Evolutionary conservation across 2,113 vertebrate species (phyloP).

Genomic region (Chunga burmeisteri): DNA sequence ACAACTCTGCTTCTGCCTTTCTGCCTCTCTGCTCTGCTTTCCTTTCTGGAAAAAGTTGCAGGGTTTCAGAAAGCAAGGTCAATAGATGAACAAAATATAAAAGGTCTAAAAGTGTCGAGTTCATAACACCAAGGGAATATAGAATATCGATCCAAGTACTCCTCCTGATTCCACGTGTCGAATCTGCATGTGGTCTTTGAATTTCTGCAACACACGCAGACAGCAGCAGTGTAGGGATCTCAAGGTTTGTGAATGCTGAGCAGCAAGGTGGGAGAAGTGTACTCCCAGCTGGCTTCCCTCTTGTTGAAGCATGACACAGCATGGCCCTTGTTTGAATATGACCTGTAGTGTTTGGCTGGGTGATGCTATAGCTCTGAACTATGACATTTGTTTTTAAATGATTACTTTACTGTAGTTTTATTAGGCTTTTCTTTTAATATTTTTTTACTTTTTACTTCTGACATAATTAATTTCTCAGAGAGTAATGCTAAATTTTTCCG

Average conservation of each 20-base stretch:
- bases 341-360: not conserved
- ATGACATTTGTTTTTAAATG: not conserved
- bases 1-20: not conserved
- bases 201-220: not conserved
- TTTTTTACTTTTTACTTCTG: not conserved
- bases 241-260: not conserved
- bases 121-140: not conserved
- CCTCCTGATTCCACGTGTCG: not conserved
- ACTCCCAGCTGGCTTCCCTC: not conserved
- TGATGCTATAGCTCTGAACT: not conserved
- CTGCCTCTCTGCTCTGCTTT: too few relatives aligned
- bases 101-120: not conserved
- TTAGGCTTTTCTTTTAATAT: not conserved
- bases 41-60: not conserved
- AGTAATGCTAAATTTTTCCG: not conserved
- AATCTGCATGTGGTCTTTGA: not conserved
- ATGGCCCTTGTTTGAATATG: not conserved
- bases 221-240: not conserved
- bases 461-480: not conserved
- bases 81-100: not conserved
- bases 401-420: not conserved
- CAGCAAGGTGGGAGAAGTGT: not conserved
- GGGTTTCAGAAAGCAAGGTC: not conserved
- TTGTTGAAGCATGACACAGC: fast-evolving
- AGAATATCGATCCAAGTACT: not conserved